Conservation (phyloP, 2,113 vertebrate species). For the Dicaeum eximium region DNA sequence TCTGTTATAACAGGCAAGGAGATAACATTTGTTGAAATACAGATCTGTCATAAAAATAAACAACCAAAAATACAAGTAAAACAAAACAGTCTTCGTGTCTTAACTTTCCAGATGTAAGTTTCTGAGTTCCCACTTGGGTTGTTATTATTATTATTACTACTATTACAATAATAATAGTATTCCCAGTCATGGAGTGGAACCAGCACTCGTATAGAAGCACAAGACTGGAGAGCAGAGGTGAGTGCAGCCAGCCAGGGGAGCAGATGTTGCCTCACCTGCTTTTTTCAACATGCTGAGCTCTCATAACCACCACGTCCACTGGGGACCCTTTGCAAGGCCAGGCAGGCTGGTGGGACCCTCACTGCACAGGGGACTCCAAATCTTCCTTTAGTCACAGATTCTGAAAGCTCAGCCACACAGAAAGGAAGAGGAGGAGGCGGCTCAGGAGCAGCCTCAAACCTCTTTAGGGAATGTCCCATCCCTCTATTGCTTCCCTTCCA, state of each 20-base stretch:
- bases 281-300: not conserved
- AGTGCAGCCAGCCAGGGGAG: not conserved
- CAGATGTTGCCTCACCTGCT: not conserved
- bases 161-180: slow-evolving; percentile 34
- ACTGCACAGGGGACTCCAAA: not conserved
- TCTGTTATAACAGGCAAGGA: not conserved
- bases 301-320: fast-evolving
- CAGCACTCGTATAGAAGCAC: not conserved
- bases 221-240: not conserved
- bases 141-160: slow-evolving; percentile 32
- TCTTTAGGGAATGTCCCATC: not conserved
- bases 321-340: not conserved
- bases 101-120: slow-evolving; percentile 50
- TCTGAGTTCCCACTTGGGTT: slow-evolving; percentile 7
- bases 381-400: not conserved
- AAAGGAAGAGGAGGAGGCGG: not conserved
- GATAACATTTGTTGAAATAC: not conserved
- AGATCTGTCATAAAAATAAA: slow-evolving; percentile 17
- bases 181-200: not conserved
- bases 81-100: not conserved
- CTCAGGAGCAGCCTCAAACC: not conserved
- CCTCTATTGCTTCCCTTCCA: not conserved
- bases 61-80: slow-evolving; percentile 8
- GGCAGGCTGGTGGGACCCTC: not conserved
- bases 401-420: not conserved